Evolutionary conservation across 2,113 vertebrate genomes (phyloP).

Genomic region (Myiozetetes cayanensis): DNA sequence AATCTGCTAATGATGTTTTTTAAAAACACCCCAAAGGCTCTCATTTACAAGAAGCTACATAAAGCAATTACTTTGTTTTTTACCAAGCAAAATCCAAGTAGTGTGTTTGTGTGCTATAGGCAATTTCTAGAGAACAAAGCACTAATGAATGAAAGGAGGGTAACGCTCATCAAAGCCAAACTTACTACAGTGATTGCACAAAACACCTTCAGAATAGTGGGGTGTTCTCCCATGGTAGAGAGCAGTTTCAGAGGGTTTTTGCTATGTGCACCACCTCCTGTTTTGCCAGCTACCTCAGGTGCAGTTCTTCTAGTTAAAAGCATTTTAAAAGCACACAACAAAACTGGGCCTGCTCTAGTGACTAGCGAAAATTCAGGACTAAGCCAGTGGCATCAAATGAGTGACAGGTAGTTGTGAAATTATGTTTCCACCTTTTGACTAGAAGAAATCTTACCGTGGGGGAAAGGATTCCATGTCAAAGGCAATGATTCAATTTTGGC

Average conservation of each 20-base stretch:
- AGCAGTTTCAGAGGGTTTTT: neutral
- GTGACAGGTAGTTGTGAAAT: neutral
- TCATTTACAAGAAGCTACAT: neutral
- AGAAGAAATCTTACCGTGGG: neutral
- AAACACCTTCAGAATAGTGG: neutral
- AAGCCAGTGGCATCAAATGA: neutral
- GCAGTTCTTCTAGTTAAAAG: neutral
- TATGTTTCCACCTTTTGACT: neutral
- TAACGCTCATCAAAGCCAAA: neutral
- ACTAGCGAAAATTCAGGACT: neutral
- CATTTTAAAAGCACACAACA: neutral
- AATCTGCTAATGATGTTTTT: neutral
- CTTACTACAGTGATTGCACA: neutral
- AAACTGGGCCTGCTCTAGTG: neutral
- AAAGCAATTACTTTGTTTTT: neutral
- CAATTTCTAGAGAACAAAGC: neutral
- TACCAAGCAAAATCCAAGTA: neutral
- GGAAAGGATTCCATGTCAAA: neutral
- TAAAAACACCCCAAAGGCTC: neutral
- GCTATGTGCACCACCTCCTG: neutral
- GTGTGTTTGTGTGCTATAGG: neutral
- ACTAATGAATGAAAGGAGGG: neutral
- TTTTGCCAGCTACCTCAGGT: neutral
- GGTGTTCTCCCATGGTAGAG: neutral
- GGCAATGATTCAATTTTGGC: neutral